These are phyloP conservation scores for Hyphantria cunea DNA, from an alignment of 1,140 invertebrate species.

Conservation along the genomic window DNA sequence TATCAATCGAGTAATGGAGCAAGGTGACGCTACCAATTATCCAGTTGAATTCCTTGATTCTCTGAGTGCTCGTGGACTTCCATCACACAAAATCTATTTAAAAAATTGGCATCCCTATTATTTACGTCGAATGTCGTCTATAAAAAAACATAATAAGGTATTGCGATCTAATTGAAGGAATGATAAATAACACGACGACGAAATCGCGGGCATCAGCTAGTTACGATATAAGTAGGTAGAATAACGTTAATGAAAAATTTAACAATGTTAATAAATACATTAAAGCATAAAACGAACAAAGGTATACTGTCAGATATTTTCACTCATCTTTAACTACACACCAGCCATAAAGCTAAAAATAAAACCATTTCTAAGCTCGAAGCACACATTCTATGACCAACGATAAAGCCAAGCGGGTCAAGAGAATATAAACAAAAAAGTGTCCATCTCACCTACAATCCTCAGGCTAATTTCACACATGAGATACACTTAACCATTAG, in stretches of 20 bases:
- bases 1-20: slow-evolving; percentile 40
- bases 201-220: no score
- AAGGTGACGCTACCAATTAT: slow-evolving; percentile 38
- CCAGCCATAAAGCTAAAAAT: background rate
- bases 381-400: slow-evolving; percentile 5
- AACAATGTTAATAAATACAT: no score
- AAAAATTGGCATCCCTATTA: slow-evolving; percentile 36
- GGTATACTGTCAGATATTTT: background rate
- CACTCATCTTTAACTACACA: background rate
- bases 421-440: slow-evolving; percentile 20
- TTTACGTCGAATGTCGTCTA: no score
- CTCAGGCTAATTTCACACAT: slow-evolving; percentile 7
- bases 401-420: slow-evolving; percentile 17
- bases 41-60: slow-evolving; percentile 46
- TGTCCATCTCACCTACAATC: slow-evolving; percentile 13
- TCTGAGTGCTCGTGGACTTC: slow-evolving; percentile 41
- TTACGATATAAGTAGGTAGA: no score
- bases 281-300: background rate
- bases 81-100: slow-evolving; percentile 41
- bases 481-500: background rate
- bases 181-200: no score
- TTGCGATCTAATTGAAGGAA: no score
- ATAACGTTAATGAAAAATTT: no score
- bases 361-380: background rate
- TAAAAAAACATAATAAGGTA: no score